Conservation (phyloP, 2,797 vertebrate species). For the Hipposideros larvatus region DNA sequence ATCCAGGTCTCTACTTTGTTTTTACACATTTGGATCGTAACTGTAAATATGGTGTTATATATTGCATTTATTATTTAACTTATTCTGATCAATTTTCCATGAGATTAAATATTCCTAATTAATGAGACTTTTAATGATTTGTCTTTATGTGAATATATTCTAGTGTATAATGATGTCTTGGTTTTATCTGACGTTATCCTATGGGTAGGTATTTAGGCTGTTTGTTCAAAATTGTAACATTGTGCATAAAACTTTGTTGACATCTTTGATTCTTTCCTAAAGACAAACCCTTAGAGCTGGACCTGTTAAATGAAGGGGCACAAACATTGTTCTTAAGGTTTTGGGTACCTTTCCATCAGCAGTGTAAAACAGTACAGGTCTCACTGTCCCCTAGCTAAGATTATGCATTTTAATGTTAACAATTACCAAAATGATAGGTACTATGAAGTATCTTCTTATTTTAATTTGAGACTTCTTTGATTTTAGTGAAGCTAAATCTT, state of each 20-base stretch:
- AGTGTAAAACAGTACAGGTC: not conserved
- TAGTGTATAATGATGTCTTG: not conserved
- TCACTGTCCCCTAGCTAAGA: not conserved
- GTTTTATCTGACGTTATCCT: not conserved
- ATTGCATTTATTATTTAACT: not conserved
- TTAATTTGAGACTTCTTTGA: conserved; percentile 25
- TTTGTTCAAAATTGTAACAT: not conserved
- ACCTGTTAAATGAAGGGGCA: not conserved
- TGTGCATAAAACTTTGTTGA: not conserved
- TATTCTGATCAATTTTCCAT: not conserved
- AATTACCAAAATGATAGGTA: not conserved
- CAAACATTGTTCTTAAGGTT: not conserved
- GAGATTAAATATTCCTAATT: not conserved
- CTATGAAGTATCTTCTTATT: not conserved
- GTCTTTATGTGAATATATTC: not conserved
- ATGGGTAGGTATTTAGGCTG: not conserved
- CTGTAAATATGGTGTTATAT: not conserved
- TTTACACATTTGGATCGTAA: not conserved
- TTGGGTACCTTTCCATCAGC: not conserved
- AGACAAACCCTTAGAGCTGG: not conserved
- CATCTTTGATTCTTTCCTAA: not conserved
- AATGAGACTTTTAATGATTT: not conserved
- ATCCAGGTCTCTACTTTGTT: not conserved
- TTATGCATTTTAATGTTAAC: not conserved
- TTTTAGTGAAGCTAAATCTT: not conserved